These are phyloP conservation scores for Apodemus speciosus DNA, from an alignment of 2,113 vertebrate species.

Conservation along the genomic window DNA sequence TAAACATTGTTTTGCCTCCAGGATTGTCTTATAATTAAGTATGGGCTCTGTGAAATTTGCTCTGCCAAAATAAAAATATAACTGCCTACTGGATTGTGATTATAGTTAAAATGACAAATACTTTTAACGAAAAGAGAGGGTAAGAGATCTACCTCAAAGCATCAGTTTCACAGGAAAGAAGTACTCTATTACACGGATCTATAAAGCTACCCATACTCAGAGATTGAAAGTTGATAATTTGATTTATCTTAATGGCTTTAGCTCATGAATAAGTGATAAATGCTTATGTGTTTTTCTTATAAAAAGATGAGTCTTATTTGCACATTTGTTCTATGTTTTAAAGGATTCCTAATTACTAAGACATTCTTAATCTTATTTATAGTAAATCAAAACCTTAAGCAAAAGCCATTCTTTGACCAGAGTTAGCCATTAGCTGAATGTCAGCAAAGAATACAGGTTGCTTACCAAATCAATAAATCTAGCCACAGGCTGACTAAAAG, in stretches of 20 bases:
- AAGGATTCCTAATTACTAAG: slow-evolving; percentile 84
- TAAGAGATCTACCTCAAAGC: slow-evolving; percentile 83
- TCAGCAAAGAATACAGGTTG: slow-evolving; percentile 87
- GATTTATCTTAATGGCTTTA: slow-evolving; percentile 89
- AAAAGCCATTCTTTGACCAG: slow-evolving; percentile 85
- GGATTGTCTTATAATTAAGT: slow-evolving; percentile 61
- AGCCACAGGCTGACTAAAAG: slow-evolving; percentile 88
- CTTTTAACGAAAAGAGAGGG: slow-evolving; percentile 82
- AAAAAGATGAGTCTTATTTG: slow-evolving; percentile 83
- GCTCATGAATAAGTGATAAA: slow-evolving; percentile 90
- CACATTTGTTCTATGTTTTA: slow-evolving; percentile 84
- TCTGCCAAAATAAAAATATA: slow-evolving; percentile 77
- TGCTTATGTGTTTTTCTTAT: slow-evolving; percentile 85
- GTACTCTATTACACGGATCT: slow-evolving; percentile 87
- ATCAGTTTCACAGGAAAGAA: slow-evolving; percentile 89
- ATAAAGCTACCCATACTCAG: slow-evolving; percentile 87
- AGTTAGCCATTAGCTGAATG: slow-evolving; percentile 85
- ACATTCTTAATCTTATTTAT: slow-evolving; percentile 85
- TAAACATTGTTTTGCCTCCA: slow-evolving; percentile 34
- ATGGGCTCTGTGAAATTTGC: slow-evolving; percentile 75
- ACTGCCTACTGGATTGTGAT: slow-evolving; percentile 81
- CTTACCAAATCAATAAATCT: slow-evolving; percentile 91
- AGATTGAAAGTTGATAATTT: slow-evolving; percentile 89
- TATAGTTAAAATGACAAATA: slow-evolving; percentile 81
- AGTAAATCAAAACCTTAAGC: slow-evolving; percentile 84